A percentile compares a stretch with the other conserved stretches of the same genome.
Evolutionary conservation across 2,888 invertebrate species (phyloP).

Genomic region (Lampropteryx suffumata): DNA sequence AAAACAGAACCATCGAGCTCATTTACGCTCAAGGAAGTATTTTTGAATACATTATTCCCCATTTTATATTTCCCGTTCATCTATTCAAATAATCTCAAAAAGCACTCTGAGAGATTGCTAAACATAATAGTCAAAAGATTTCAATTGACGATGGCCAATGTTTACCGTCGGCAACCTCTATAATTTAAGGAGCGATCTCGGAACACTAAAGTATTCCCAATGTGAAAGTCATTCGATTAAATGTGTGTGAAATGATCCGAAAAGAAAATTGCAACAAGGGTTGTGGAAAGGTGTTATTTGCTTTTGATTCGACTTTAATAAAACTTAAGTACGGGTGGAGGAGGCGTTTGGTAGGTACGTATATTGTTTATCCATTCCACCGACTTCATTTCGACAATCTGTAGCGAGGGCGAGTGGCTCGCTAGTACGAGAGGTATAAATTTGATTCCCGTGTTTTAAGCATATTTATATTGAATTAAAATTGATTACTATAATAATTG

Average conservation of each 20-base stretch:
- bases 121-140: conserved; percentile 16
- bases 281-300: conserved; percentile 42
- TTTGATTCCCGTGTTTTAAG: no score
- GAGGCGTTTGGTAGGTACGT: conserved; percentile 19
- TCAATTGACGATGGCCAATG: conserved; percentile 12
- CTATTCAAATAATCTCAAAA: conserved; percentile 24
- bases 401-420: no score
- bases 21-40: conserved; percentile 18
- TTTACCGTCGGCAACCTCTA: conserved; percentile 16
- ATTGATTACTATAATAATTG: no score
- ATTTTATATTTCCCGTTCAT: conserved; percentile 33
- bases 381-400: background rate
- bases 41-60: conserved; percentile 36
- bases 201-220: conserved; percentile 38
- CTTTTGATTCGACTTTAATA: conserved; percentile 38
- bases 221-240: conserved; percentile 50
- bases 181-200: conserved; percentile 28
- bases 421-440: no score
- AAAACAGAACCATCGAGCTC: conserved; percentile 28
- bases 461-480: no score
- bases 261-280: conserved; percentile 49
- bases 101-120: conserved; percentile 40
- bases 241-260: conserved; percentile 52
- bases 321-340: conserved; percentile 36
- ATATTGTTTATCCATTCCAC: conserved; percentile 15